A percentile compares a stretch with the other conserved stretches of the same genome.
phyloP scores from a whole-genome alignment of 2,888 invertebrate species.

The Papilio protenor region DNA sequence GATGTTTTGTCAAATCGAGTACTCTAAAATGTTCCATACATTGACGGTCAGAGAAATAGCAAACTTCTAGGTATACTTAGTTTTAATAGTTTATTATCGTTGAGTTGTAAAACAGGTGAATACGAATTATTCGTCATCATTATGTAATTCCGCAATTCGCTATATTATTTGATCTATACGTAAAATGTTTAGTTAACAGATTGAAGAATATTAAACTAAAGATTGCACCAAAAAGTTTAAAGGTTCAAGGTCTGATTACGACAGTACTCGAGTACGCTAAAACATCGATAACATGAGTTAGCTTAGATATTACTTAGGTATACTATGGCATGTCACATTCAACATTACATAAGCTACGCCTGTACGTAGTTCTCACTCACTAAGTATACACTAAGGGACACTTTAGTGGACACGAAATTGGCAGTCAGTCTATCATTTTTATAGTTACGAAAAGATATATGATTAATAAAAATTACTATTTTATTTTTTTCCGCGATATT shows the following conservation, averaged over 20 bases:
- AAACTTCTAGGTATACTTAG: neutral
- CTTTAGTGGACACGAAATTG: too few species aligned
- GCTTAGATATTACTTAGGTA: neutral
- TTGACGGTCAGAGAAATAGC: neutral
- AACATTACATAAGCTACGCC: neutral
- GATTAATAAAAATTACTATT: too few species aligned
- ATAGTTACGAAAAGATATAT: too few species aligned
- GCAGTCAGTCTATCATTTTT: too few species aligned
- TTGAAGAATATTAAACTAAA: neutral
- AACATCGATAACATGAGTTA: neutral
- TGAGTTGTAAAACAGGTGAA: neutral
- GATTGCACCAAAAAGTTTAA: neutral
- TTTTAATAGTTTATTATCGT: neutral
- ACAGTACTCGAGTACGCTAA: neutral
- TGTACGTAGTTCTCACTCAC: too few species aligned
- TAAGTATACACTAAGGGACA: too few species aligned
- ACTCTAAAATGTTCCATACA: neutral
- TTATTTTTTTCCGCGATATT: slow-evolving; percentile 4
- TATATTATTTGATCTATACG: neutral
- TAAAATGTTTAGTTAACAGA: slow-evolving; percentile 1
- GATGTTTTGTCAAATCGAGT: slow-evolving; percentile 36
- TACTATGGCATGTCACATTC: neutral
- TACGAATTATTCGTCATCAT: neutral
- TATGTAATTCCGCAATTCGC: neutral
- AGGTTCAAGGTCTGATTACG: slow-evolving; percentile 20